These are phyloP conservation scores for Drosophila aldrichi DNA, from an alignment of 2,888 invertebrate genomes.

Conservation along the genomic window DNA sequence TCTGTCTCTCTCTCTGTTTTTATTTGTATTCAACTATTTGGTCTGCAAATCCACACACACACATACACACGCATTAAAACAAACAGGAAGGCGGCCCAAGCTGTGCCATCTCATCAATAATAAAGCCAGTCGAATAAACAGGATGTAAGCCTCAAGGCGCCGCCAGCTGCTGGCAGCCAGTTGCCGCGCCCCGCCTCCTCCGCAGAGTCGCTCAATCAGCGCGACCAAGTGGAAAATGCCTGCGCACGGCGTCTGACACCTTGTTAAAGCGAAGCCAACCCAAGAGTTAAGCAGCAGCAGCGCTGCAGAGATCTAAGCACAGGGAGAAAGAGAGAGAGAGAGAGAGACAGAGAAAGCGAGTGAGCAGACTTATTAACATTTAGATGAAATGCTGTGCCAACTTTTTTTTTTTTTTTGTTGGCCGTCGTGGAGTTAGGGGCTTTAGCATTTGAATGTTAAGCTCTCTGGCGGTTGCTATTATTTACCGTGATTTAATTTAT, in stretches of 20 bases:
- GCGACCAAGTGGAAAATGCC: conserved; percentile 79
- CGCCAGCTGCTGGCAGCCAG: conserved; percentile 52
- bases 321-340: conserved; percentile 10
- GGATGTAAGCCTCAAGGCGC: conserved; percentile 66
- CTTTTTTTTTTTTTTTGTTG: conserved; percentile 14
- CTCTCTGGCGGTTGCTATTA: conserved; percentile 46
- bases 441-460: conserved; percentile 66
- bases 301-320: not conserved
- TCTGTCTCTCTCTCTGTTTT: not conserved
- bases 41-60: conserved; percentile 64
- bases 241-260: conserved; percentile 70
- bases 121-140: conserved; percentile 78
- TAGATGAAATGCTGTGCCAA: conserved; percentile 72
- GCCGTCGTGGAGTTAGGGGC: not conserved
- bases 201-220: conserved; percentile 69
- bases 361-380: conserved; percentile 70
- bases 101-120: conserved; percentile 70
- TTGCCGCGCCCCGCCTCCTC: not conserved
- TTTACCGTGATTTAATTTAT: conserved; percentile 75
- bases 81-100: conserved; percentile 31
- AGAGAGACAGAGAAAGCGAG: not conserved
- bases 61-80: conserved; percentile 38
- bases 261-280: conserved; percentile 56
- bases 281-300: conserved; percentile 10
- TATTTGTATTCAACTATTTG: conserved; percentile 62